These are phyloP conservation scores for Podilymbus podiceps DNA, from an alignment of 2,113 vertebrate genomes.

Conservation along the genomic window DNA sequence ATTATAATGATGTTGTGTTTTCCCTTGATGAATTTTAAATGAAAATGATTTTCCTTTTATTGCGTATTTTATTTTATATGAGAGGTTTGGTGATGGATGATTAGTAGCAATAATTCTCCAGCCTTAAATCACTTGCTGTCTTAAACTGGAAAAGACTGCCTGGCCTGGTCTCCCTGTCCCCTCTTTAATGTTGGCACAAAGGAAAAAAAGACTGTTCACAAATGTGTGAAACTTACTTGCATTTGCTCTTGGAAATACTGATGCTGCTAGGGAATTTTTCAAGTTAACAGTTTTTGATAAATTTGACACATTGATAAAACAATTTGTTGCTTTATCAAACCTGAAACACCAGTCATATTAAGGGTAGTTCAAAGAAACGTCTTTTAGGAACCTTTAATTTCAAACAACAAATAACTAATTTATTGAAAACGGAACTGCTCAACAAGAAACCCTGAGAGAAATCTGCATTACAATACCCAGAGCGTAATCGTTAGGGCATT, in stretches of 20 bases:
- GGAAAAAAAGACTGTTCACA: background rate
- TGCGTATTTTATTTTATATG: background rate
- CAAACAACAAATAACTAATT: constrained; percentile 11
- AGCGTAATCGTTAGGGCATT: constrained; percentile 39
- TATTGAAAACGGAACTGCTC: constrained; percentile 18
- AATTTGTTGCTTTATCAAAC: background rate
- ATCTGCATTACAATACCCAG: constrained; percentile 61
- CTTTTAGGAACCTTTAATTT: background rate
- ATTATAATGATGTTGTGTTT: background rate
- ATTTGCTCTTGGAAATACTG: background rate
- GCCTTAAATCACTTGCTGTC: background rate
- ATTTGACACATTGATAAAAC: too few species aligned
- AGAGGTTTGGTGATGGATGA: background rate
- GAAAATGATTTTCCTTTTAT: background rate
- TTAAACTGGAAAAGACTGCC: background rate
- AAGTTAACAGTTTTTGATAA: background rate
- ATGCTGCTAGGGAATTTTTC: background rate
- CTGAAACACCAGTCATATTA: background rate
- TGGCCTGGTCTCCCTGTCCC: background rate
- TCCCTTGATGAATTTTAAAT: background rate
- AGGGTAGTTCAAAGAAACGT: background rate
- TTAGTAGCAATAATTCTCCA: background rate
- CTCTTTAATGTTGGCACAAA: background rate
- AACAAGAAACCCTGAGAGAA: constrained; percentile 21
- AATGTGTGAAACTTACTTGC: background rate